phyloP scores from a whole-genome alignment of 1,140 invertebrate genomes.

The Notospermus geniculatus region DNA sequence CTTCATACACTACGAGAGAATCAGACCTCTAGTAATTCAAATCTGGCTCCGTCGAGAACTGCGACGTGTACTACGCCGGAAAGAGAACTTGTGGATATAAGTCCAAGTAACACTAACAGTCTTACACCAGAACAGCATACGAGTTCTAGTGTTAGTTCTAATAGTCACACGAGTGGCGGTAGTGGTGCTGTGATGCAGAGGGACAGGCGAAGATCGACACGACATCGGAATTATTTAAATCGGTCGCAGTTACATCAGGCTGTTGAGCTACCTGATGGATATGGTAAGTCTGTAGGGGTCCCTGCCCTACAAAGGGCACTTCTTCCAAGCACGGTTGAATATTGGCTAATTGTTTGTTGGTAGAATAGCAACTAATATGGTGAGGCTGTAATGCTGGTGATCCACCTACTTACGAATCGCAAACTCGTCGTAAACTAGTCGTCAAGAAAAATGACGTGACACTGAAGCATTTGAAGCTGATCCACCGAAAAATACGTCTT shows the following conservation, averaged over 20 bases:
- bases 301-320: too few species aligned
- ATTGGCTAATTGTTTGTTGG: too few species aligned
- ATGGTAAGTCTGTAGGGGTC: too few species aligned
- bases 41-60: background rate
- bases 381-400: too few species aligned
- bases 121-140: background rate
- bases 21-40: background rate
- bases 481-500: too few species aligned
- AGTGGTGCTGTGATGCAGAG: conserved; percentile 28
- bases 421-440: too few species aligned
- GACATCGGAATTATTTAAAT: conserved; percentile 60
- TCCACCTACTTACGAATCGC: too few species aligned
- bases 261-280: conserved; percentile 81
- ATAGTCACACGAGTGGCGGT: conserved; percentile 6
- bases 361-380: too few species aligned
- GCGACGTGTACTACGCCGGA: background rate
- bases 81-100: too few species aligned
- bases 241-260: conserved; percentile 65
- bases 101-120: background rate
- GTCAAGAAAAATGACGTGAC: too few species aligned
- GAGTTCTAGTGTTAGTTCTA: background rate
- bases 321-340: too few species aligned
- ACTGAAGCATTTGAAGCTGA: too few species aligned
- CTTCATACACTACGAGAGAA: background rate
- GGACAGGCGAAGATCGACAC: conserved; percentile 55